These are phyloP conservation scores for Pedicia rivosa DNA, from an alignment of 2,888 invertebrate genomes.

Conservation along the genomic window DNA sequence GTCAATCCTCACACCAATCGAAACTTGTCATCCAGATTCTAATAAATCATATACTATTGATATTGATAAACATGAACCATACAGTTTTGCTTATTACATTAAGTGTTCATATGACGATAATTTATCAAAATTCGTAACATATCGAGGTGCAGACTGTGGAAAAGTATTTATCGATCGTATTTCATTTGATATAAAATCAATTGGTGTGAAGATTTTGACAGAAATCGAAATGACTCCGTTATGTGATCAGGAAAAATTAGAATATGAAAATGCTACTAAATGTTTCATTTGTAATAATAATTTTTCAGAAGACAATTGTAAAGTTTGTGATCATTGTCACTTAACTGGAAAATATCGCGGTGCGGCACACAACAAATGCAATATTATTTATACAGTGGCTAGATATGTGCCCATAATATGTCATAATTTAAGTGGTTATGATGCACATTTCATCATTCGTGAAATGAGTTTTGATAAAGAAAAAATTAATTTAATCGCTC, in stretches of 20 bases:
- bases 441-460: constrained; percentile 19
- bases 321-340: constrained; percentile 11
- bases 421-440: constrained; percentile 17
- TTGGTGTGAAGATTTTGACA: too few relatives aligned
- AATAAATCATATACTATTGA: not conserved
- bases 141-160: not conserved
- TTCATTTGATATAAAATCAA: too few relatives aligned
- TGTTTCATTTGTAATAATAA: too few relatives aligned
- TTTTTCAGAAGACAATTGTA: constrained; percentile 8
- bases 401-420: constrained; percentile 14
- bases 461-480: constrained; percentile 12
- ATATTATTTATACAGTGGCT: constrained; percentile 13
- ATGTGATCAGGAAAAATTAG: too few relatives aligned
- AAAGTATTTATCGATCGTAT: not conserved
- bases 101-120: not conserved
- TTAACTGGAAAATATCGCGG: constrained; percentile 15
- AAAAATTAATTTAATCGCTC: constrained; percentile 14
- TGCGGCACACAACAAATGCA: constrained; percentile 15
- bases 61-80: not conserved
- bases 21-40: not conserved
- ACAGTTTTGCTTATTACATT: not conserved
- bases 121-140: not conserved
- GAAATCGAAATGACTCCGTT: too few relatives aligned
- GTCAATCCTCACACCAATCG: too few relatives aligned
- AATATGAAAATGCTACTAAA: too few relatives aligned